phyloP scores from a whole-genome alignment of 2,888 invertebrate species.

The Amphipoea lucens region DNA sequence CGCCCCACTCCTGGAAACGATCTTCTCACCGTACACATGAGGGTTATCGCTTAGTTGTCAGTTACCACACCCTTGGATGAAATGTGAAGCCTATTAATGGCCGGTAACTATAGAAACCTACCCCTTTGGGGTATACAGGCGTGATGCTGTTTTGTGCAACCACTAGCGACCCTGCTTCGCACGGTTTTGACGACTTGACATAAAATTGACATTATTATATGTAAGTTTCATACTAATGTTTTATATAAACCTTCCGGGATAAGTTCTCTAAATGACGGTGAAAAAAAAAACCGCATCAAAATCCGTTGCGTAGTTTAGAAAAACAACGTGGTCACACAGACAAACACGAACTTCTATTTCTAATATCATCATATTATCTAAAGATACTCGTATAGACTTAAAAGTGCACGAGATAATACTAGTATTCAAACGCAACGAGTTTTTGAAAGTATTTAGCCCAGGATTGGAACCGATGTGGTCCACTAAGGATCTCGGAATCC shows the following conservation, averaged over 20 bases:
- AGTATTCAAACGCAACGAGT: neutral
- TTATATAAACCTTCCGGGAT: neutral
- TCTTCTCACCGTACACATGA: neutral
- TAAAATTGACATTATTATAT: neutral
- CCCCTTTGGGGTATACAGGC: neutral
- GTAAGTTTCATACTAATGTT: neutral
- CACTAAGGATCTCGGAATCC: neutral
- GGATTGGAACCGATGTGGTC: neutral
- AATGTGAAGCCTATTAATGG: neutral
- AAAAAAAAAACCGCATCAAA: neutral
- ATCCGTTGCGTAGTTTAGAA: neutral
- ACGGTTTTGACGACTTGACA: neutral
- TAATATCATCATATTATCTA: neutral
- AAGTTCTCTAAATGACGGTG: neutral
- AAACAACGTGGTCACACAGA: neutral
- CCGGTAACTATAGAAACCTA: neutral
- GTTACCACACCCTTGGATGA: neutral
- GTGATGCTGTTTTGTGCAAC: neutral
- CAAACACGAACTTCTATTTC: neutral
- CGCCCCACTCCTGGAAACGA: neutral
- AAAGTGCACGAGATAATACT: no score
- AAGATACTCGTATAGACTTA: neutral
- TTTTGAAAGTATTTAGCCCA: neutral
- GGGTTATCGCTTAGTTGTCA: neutral
- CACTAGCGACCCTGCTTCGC: neutral